These are phyloP conservation scores for Lycocerus yunnanus DNA, from an alignment of 2,888 invertebrate genomes.

Conservation along the genomic window DNA sequence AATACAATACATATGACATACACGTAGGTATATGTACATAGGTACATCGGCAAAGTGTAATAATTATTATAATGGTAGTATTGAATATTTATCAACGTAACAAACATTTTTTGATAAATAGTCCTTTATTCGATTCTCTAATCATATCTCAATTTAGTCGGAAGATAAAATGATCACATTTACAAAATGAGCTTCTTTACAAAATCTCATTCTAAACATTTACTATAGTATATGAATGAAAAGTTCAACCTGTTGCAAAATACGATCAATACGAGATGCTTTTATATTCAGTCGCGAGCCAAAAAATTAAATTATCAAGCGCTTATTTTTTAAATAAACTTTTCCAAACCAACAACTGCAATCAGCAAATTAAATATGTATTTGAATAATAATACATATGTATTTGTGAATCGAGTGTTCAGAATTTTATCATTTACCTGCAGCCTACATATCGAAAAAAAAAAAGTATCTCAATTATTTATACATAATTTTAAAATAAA, in stretches of 20 bases:
- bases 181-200: constrained; percentile 7
- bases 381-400: too few relatives aligned
- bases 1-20: too few relatives aligned
- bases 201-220: not conserved
- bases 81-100: not conserved
- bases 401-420: not conserved
- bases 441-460: constrained; percentile 11
- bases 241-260: constrained; percentile 27
- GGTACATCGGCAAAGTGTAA: not conserved
- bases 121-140: not conserved
- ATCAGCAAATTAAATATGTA: too few relatives aligned
- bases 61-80: not conserved
- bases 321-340: not conserved
- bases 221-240: constrained; percentile 25
- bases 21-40: too few relatives aligned
- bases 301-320: not conserved
- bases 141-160: constrained; percentile 3
- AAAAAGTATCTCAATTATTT: not conserved
- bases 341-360: too few relatives aligned
- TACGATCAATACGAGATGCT: constrained; percentile 22
- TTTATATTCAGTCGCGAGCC: not conserved
- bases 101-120: not conserved
- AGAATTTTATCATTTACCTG: not conserved
- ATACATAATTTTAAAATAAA: constrained; percentile 14
- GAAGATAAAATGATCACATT: constrained; percentile 10